phyloP scores from a whole-genome alignment of 2,797 vertebrate genomes.

The Tapera naevia region DNA sequence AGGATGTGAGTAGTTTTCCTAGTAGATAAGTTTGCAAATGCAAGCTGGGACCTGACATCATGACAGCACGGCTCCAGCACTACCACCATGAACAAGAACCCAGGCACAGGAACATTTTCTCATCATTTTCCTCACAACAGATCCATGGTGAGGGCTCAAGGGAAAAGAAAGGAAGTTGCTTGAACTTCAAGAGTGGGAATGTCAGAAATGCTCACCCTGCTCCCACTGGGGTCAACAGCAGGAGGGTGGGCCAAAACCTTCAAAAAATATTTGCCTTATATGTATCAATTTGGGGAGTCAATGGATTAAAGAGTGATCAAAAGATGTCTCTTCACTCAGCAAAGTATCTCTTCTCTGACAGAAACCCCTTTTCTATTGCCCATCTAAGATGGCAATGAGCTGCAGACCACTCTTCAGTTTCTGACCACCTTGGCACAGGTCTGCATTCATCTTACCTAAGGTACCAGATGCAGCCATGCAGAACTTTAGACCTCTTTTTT shows the following conservation, averaged over 20 bases:
- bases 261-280: constrained; percentile 1
- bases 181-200: constrained; percentile 36
- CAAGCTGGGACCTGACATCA: not conserved
- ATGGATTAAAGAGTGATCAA: not conserved
- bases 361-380: not conserved
- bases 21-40: not conserved
- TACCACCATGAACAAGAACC: not conserved
- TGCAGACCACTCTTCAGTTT: not conserved
- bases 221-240: constrained; percentile 46
- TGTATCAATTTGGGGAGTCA: not conserved
- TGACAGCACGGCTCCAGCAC: not conserved
- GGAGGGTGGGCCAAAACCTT: not conserved
- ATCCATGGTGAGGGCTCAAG: constrained; percentile 5
- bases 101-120: constrained; percentile 12
- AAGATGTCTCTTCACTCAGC: not conserved
- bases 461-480: fast-evolving
- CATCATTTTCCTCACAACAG: constrained; percentile 16
- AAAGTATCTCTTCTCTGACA: not conserved
- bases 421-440: not conserved
- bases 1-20: not conserved
- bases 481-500: not conserved
- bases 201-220: constrained; percentile 10
- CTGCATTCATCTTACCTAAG: not conserved
- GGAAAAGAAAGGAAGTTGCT: constrained; percentile 55
- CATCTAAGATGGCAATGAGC: not conserved